Percentiles rank a stretch among this genome's conserved stretches.
These are phyloP conservation scores for Oceanodroma leucorhoa DNA, from an alignment of 2,797 vertebrate species.

Conservation along the genomic window DNA sequence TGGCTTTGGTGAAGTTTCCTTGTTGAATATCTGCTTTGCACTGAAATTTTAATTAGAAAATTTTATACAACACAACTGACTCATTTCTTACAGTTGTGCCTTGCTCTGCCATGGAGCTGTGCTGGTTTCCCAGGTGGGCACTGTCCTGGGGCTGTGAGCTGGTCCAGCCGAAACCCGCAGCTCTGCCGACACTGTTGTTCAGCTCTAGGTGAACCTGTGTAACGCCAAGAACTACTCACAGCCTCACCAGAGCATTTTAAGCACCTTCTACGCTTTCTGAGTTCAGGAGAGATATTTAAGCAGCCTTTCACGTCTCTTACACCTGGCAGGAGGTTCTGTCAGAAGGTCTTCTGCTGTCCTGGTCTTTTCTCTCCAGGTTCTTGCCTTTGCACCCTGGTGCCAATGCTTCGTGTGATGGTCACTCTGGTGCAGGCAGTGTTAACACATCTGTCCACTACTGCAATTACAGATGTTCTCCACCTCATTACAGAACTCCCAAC, in stretches of 20 bases:
- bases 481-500: neutral
- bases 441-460: neutral
- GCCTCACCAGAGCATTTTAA: neutral
- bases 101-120: neutral
- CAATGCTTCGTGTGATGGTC: neutral
- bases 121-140: neutral
- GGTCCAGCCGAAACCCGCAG: neutral
- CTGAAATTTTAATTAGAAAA: neutral
- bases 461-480: neutral
- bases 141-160: neutral
- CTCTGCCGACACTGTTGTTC: neutral
- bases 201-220: neutral
- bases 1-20: neutral
- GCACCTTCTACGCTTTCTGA: neutral
- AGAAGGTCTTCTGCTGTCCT: neutral
- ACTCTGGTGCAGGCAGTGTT: neutral
- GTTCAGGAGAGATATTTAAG: neutral
- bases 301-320: neutral
- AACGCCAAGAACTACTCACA: neutral
- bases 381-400: neutral
- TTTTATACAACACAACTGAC: neutral
- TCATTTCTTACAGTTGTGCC: neutral
- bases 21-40: neutral
- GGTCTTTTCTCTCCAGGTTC: neutral
- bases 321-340: neutral